Evolutionary conservation across 2,797 vertebrate genomes (phyloP).

Genomic region (Cyprinodon diabolis): DNA sequence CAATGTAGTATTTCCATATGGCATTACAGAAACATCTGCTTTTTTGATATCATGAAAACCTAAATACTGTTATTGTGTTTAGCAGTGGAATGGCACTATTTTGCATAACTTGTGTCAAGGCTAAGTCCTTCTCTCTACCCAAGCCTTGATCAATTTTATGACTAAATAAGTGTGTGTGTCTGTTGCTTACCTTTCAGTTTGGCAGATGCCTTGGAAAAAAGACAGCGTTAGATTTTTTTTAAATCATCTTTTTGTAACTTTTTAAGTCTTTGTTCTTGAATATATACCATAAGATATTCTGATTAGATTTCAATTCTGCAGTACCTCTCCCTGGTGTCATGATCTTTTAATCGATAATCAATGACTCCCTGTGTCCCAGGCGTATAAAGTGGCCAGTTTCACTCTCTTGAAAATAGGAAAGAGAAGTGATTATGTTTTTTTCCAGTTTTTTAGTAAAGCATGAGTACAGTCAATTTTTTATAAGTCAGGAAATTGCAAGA

Average conservation of each 20-base stretch:
- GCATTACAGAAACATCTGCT: background rate
- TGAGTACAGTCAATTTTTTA: too few relatives aligned
- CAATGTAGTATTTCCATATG: too few relatives aligned
- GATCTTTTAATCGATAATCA: background rate
- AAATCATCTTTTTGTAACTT: background rate
- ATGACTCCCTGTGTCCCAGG: background rate
- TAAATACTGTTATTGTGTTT: background rate
- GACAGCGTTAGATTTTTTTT: background rate
- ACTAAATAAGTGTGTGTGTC: background rate
- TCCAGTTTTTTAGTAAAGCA: too few relatives aligned
- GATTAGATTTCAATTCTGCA: background rate
- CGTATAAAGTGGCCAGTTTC: background rate
- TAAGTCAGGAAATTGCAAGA: too few relatives aligned
- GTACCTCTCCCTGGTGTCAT: background rate
- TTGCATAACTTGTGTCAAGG: background rate
- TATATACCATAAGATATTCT: background rate
- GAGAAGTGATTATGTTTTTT: too few relatives aligned
- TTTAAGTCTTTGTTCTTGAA: background rate
- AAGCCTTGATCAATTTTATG: background rate
- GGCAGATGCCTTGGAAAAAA: background rate
- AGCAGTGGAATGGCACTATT: background rate
- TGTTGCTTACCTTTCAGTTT: too few relatives aligned
- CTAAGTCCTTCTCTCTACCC: background rate
- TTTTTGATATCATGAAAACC: background rate
- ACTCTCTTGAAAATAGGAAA: background rate